These are phyloP conservation scores for Steinernema hermaphroditum DNA, from an alignment of 2,888 invertebrate species.

Conservation along the genomic window DNA sequence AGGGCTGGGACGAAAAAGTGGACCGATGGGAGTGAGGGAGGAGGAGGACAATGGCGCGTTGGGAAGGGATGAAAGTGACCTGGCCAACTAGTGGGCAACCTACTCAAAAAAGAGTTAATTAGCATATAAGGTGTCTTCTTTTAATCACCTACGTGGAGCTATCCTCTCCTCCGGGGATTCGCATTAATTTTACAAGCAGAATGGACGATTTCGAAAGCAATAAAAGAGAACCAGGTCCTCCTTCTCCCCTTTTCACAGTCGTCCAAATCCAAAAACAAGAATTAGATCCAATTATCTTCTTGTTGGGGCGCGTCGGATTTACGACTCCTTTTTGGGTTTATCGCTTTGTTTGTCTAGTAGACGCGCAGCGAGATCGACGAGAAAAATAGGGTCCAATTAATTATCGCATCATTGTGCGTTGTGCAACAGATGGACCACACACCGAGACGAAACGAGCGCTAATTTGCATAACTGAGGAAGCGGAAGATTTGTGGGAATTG, in stretches of 20 bases:
- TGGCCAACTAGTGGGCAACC: too few species aligned
- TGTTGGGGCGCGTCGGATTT: not conserved
- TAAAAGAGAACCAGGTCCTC: too few species aligned
- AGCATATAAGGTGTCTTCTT: too few species aligned
- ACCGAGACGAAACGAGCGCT: slow-evolving; percentile 16
- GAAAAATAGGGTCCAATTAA: not conserved
- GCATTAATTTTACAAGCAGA: too few species aligned
- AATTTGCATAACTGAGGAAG: slow-evolving; percentile 34
- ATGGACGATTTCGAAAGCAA: too few species aligned
- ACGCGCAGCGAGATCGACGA: not conserved
- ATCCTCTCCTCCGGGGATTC: too few species aligned
- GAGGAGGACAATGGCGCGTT: not conserved
- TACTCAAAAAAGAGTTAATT: too few species aligned
- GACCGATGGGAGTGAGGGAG: not conserved
- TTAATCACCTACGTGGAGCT: too few species aligned
- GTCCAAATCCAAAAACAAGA: not conserved
- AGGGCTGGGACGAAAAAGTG: slow-evolving; percentile 21
- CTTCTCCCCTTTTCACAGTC: too few species aligned
- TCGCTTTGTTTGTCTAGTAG: not conserved
- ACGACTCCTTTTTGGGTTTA: not conserved
- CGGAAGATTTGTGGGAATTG: slow-evolving; percentile 24
- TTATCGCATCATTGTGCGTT: not conserved
- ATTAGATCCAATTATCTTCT: not conserved
- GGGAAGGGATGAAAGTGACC: too few species aligned
- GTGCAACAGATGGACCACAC: slow-evolving; percentile 27